A percentile compares a stretch with the other conserved stretches of the same genome.
These are phyloP conservation scores for Oryzias celebensis DNA, from an alignment of 2,113 vertebrate genomes.

Conservation along the genomic window DNA sequence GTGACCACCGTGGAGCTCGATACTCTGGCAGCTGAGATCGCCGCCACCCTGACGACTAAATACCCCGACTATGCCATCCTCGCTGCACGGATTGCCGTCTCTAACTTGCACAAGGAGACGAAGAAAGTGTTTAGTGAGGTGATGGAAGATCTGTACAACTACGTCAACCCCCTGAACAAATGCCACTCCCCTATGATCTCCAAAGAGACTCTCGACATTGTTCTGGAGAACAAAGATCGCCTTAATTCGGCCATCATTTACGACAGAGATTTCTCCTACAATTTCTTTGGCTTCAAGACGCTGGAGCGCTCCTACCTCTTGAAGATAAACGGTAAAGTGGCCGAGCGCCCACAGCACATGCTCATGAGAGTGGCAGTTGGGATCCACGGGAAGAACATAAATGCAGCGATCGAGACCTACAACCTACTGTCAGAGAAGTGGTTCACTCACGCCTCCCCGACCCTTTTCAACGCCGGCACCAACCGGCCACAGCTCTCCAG, in stretches of 20 bases:
- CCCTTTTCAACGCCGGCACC: slow-evolving; percentile 96
- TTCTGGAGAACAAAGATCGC: slow-evolving; percentile 92
- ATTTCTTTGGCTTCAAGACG: slow-evolving; percentile 99
- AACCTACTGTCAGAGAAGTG: slow-evolving; percentile 95
- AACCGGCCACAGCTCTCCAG: slow-evolving; percentile 95
- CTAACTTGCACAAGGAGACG: slow-evolving; percentile 97
- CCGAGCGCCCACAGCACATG: slow-evolving; percentile 97
- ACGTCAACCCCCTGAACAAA: slow-evolving; percentile 87
- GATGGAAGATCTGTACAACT: slow-evolving; percentile 95
- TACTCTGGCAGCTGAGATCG: slow-evolving; percentile 91
- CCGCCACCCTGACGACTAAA: slow-evolving; percentile 95
- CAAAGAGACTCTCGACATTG: slow-evolving; percentile 86
- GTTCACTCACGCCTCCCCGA: slow-evolving; percentile 98
- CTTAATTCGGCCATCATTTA: slow-evolving; percentile 97
- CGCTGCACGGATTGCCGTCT: slow-evolving; percentile 93
- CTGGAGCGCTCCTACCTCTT: slow-evolving; percentile 94
- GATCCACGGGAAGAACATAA: slow-evolving; percentile 87
- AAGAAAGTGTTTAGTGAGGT: slow-evolving; percentile 98
- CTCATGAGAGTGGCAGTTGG: slow-evolving; percentile 95
- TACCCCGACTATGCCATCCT: slow-evolving; percentile 96
- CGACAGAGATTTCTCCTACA: slow-evolving; percentile 96
- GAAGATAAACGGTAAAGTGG: slow-evolving; percentile 94
- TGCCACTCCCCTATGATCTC: slow-evolving; percentile 94
- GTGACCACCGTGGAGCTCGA: slow-evolving; percentile 97
- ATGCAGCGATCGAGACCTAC: slow-evolving; percentile 94